Percentiles rank a stretch among this genome's conserved stretches.
Conservation (phyloP, 2,888 invertebrate species). For the Pollenia amentaria region DNA sequence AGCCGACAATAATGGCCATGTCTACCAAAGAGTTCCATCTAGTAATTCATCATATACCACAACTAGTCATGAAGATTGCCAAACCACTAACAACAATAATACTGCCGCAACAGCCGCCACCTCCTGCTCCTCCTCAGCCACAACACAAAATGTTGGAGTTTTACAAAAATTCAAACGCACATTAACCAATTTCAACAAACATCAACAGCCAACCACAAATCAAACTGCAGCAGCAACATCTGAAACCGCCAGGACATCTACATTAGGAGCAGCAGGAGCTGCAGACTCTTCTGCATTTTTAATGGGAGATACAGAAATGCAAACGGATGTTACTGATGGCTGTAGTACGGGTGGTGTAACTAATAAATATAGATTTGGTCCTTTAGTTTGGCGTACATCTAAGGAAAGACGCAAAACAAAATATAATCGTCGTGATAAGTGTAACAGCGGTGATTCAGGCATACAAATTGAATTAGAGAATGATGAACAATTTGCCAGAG, state of each 20-base stretch:
- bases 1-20: conserved; percentile 54
- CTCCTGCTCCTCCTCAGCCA: conserved; percentile 19
- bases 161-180: conserved; percentile 90
- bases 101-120: background rate
- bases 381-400: conserved; percentile 89
- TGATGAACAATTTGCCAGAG: conserved; percentile 81
- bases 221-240: conserved; percentile 61
- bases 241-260: conserved; percentile 46
- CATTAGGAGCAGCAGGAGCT: conserved; percentile 31
- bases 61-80: conserved; percentile 70
- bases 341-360: conserved; percentile 52
- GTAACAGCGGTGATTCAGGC: conserved; percentile 90
- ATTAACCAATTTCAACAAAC: conserved; percentile 85
- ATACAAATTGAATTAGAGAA: conserved; percentile 88
- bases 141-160: conserved; percentile 84
- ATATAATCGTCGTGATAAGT: conserved; percentile 89
- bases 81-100: conserved; percentile 63
- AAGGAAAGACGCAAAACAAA: conserved; percentile 90
- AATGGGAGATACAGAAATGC: conserved; percentile 66
- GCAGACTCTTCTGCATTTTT: conserved; percentile 45
- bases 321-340: conserved; percentile 64
- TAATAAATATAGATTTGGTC: conserved; percentile 87
- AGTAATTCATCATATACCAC: conserved; percentile 64
- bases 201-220: conserved; percentile 73
- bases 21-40: conserved; percentile 67